These are phyloP conservation scores for Mastigias papua DNA, from an alignment of 30 jellyfish, hydroid and myxozoan genomes.

Conservation along the genomic window DNA sequence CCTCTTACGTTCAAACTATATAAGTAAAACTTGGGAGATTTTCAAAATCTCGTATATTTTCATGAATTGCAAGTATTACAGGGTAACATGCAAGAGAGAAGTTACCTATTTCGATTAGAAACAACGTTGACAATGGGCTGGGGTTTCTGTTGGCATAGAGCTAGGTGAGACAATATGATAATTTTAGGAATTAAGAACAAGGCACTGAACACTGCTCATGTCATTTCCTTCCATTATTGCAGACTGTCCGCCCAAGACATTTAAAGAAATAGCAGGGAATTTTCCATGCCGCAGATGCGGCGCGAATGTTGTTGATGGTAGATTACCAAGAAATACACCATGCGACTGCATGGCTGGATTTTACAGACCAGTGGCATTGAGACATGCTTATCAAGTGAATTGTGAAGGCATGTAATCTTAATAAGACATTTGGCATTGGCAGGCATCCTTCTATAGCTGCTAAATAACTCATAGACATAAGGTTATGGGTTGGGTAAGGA, in stretches of 20 bases:
- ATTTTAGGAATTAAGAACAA: too few relatives aligned
- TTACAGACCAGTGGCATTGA: constrained; percentile 1
- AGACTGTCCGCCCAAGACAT: constrained; percentile 51
- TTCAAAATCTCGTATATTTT: too few relatives aligned
- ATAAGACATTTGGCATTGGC: background rate
- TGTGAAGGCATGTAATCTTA: constrained; percentile 26
- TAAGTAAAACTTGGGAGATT: too few relatives aligned
- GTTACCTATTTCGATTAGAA: too few relatives aligned
- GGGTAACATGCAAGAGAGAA: too few relatives aligned
- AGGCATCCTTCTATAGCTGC: background rate
- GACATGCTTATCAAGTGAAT: background rate
- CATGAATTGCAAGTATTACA: too few relatives aligned
- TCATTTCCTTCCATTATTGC: background rate
- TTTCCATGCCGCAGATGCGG: constrained; percentile 74
- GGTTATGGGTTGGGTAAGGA: background rate
- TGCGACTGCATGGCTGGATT: constrained; percentile 30
- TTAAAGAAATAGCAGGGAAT: constrained; percentile 62
- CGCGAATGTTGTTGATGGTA: constrained; percentile 37
- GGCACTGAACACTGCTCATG: too few relatives aligned
- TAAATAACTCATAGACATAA: background rate
- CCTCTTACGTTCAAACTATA: too few relatives aligned
- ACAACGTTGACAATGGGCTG: too few relatives aligned
- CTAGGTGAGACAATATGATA: too few relatives aligned
- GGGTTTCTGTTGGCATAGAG: too few relatives aligned
- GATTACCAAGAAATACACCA: constrained; percentile 19